Base-by-base conservation (phyloP, 2,797 vertebrate genomes). In the Mormyrops boulengeri region DNA sequence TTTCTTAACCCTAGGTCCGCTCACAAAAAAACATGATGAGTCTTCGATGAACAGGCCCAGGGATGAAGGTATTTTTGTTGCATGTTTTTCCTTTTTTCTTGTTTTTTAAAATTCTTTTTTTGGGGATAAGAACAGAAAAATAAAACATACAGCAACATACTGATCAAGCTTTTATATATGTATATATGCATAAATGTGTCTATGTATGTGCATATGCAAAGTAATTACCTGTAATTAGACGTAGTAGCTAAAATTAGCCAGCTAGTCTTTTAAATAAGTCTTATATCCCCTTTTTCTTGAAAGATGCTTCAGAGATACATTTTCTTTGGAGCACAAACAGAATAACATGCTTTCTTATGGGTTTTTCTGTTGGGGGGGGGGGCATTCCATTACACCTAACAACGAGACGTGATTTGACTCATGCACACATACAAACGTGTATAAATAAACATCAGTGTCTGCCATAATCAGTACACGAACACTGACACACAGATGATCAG, bases 11-110 rank as follows among this genome's bases (percentile, higher is more conserved):
- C 92, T 95, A 98, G 97, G 97, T 97, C 97, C 97, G 49, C 96
- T 98, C 95, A 97, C 97, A 94, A 98, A 98, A 97, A 98, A 97
- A 95, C 97, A 96, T 47, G 97, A 98, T 91, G 97, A 98, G 93
- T 96, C 97, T 93, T 96, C 97, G 92, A 96, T 97, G 96, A 97
- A 97, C 97, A 95, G 96, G 94, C 96, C 96, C 66, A 96, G 97
- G 95, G 97, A 98, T 93, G 97, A 98, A 98, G 97, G 97, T 98
- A 98, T 96, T 97, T 97, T 96, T 96, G 92, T 93, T 95, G 94
- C 94, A 95, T 95, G 94, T 91, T 93, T 92, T 91, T 89, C 90
- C 82, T 92, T 90, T 89, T 88, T 55, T 90, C 88, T 88, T 87
- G 52, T 77, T 82, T 89, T 91, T 90, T 92, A 91, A 91, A 66